These are phyloP conservation scores for Drosophila burlai DNA, from an alignment of 1,140 invertebrate genomes.

Conservation along the genomic window DNA sequence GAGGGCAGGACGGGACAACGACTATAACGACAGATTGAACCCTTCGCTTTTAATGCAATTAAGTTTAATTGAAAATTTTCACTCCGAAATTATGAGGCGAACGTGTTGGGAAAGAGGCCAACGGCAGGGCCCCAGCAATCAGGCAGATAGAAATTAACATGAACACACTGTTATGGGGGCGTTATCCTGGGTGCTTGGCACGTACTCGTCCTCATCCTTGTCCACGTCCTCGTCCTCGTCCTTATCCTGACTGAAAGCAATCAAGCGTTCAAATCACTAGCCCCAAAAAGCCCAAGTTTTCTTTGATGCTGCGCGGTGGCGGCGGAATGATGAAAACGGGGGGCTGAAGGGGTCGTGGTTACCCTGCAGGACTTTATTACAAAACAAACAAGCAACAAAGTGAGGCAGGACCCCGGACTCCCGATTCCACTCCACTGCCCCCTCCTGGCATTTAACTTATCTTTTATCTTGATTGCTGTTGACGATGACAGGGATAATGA, in stretches of 20 bases:
- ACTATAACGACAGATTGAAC: constrained; percentile 80
- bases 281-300: constrained; percentile 78
- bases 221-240: constrained; percentile 1
- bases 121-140: constrained; percentile 56
- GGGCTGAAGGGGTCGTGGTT: constrained; percentile 16
- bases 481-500: constrained; percentile 83
- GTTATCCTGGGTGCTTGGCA: constrained; percentile 68
- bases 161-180: constrained; percentile 55
- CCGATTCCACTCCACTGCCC: constrained; percentile 26
- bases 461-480: constrained; percentile 83
- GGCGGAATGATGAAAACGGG: constrained; percentile 24
- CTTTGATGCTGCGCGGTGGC: constrained; percentile 66
- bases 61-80: constrained; percentile 84
- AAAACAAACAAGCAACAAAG: constrained; percentile 70
- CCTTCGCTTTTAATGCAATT: constrained; percentile 84
- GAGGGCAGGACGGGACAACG: constrained; percentile 31
- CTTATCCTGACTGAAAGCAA: constrained; percentile 64
- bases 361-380: constrained; percentile 73
- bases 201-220: constrained; percentile 49
- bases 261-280: constrained; percentile 82
- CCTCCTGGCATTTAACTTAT: constrained; percentile 77
- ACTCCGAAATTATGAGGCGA: constrained; percentile 81
- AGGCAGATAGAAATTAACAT: constrained; percentile 81
- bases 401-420: constrained; percentile 27
- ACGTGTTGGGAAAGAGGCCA: constrained; percentile 60